phyloP scores from a whole-genome alignment of 2,888 invertebrate genomes.

The Nipponacmea schrenckii region DNA sequence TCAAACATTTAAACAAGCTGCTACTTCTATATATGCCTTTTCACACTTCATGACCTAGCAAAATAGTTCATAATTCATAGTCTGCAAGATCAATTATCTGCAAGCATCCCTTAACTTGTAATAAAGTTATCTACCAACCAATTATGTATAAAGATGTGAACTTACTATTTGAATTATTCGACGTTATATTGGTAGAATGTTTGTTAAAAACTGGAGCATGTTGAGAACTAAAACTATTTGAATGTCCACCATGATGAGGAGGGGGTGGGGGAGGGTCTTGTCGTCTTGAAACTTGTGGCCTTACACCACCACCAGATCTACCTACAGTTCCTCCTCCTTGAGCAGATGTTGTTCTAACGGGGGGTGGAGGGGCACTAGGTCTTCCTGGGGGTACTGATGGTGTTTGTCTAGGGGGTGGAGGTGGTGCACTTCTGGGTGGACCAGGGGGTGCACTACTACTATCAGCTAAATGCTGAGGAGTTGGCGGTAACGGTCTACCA shows the following conservation, averaged over 20 bases:
- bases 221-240: not conserved
- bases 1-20: too few relatives aligned
- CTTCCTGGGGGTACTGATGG: slow-evolving; percentile 39
- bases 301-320: not conserved
- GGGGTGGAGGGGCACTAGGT: slow-evolving; percentile 41
- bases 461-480: slow-evolving; percentile 25
- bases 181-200: too few relatives aligned
- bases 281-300: slow-evolving; percentile 13
- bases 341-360: slow-evolving; percentile 35
- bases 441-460: not conserved
- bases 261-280: slow-evolving; percentile 21
- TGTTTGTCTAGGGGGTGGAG: slow-evolving; percentile 39
- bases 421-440: slow-evolving; percentile 21
- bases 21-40: too few relatives aligned
- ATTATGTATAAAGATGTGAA: too few relatives aligned
- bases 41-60: too few relatives aligned
- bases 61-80: too few relatives aligned
- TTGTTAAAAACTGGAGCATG: too few relatives aligned
- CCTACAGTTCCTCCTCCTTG: slow-evolving; percentile 21
- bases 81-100: too few relatives aligned
- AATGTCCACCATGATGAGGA: not conserved
- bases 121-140: too few relatives aligned
- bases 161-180: too few relatives aligned
- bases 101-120: too few relatives aligned
- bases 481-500: slow-evolving; percentile 30